Evolutionary conservation across 2,113 vertebrate genomes (phyloP), one percentile per base, ranked within the genome.

Genomic region (Piaya cayana): DNA sequence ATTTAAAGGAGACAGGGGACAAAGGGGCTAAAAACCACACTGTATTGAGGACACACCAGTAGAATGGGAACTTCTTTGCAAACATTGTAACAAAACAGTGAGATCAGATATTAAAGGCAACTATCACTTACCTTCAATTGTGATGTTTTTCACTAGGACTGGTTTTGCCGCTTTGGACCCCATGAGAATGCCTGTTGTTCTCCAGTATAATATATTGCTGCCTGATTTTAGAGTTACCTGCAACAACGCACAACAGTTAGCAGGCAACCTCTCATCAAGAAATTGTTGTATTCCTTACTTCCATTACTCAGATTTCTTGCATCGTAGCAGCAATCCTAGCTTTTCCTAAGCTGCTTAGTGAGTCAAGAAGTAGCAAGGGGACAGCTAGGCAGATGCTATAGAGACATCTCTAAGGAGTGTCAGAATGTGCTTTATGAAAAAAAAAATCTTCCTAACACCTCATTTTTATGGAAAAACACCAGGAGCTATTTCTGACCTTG

Each of bases 121-220:
- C 69, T 43, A 65, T 58, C 55, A 43, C 95, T 71, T 95, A 99
- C 99, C 99, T 98, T 99, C 99, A 94, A 99, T 99, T 39, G 98
- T 98, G 96, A 99, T 97, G 91, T 99, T 99, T 97, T 99, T 99
- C 88, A 99, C 97, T 72, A 99, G 93, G 64, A 99, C 99, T n/a
- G 99, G 99, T 88, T 99, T 99, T 84, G 98, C 98, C 29, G 98
- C 98, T 97, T 99, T 99, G 21, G 98, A 97, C 2, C 98, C 98
- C 97, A 99, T 98, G 23, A 99, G 97, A 87, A 99, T 98, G 25
- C 99, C 99, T 23, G 99, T 99, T 12, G 99, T 99, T 94, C 99
- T 98, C 99, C 99, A 99, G 96, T 99, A 99, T 6, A 99, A 97
- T 95, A 99, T 98, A 93, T 99, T 99, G 76, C 98, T 98, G 34